Base-by-base conservation (phyloP, 2,888 invertebrate genomes). In the Galeopsomyia nigrocyanea region DNA sequence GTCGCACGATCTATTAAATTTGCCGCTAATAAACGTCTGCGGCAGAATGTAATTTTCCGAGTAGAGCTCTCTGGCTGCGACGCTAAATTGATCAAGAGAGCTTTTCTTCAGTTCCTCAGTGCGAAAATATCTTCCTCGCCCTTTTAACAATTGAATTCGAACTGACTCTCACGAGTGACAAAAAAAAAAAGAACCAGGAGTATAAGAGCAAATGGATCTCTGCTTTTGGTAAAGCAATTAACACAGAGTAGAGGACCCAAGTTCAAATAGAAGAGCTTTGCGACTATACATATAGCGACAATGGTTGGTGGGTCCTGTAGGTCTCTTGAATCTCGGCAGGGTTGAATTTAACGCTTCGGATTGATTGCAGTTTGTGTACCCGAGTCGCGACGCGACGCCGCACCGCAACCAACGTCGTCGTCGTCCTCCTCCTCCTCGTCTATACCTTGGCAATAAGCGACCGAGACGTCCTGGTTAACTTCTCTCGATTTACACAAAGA, bases 341-440 rank as follows among this genome's bases (percentile, higher is more conserved):
- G 81, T 81, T 82, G 82, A 83, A 10, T 82, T 84, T 82, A 83
- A 83, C 83, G 82, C 80, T 80, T 82, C 75, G 82, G 82, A 84
- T 83, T 84, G 84, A 84, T 84, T 84, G 82, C 80, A 81, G 80
- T 79, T 81, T 77, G 80, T 78, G 79, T 79, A 77, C 79, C 79
- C 74, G 64, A 74, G 77, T 75, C 77, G 73, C 39, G 46, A 16
- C 60, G 62, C 46, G 64, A 47, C 31, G 61, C 17, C 39, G 50
- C 57, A 26, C 5, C 50, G 46, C 17, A 67, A 56, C 2, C 6
- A 53, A 21, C 53, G 17, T 51, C 51, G 10, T 51, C n/a, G n/a
- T 10, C 56, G 26, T 3, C 22, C n/a, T n/a, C n/a, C n/a, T n/a
- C n/a, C n/a, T n/a, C n/a, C n/a, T n/a, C n/a, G 26, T 26, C 26